A percentile compares a stretch with the other conserved stretches of the same genome.
These are phyloP conservation scores for Drosophila kurseongensis DNA, from an alignment of 1,140 invertebrate genomes.

Conservation along the genomic window DNA sequence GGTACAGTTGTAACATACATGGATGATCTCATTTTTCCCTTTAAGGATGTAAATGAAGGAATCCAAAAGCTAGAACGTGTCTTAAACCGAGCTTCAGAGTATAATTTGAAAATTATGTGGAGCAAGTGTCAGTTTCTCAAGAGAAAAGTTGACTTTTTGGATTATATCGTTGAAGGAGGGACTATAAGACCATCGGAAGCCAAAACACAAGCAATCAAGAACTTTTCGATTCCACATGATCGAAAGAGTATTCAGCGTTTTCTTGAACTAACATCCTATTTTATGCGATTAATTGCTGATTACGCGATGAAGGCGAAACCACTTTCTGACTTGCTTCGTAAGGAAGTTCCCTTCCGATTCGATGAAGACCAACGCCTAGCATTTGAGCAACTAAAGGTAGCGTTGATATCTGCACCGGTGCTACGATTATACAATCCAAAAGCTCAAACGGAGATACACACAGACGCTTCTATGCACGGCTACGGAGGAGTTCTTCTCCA, in stretches of 20 bases:
- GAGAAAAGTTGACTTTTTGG: not conserved
- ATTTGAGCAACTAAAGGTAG: no score
- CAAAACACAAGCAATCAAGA: not conserved
- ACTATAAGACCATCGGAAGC: not conserved
- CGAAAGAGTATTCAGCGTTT: not conserved
- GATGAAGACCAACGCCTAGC: no score
- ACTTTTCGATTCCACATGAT: not conserved
- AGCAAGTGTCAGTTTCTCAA: not conserved
- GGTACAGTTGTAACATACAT: conserved; percentile 1
- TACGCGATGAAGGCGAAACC: not conserved
- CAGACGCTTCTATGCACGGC: no score
- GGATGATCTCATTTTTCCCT: conserved; percentile 3
- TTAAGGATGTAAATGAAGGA: not conserved
- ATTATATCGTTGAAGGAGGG: not conserved
- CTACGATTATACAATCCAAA: no score
- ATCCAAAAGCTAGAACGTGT: not conserved
- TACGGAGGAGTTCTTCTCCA: no score
- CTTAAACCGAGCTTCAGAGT: not conserved
- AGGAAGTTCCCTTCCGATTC: not conserved
- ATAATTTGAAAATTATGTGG: not conserved
- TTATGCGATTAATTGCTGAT: not conserved
- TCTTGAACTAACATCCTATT: not conserved
- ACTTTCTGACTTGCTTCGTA: not conserved
- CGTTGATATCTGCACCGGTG: not conserved
- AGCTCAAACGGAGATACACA: no score